A percentile compares a stretch with the other conserved stretches of the same genome.
phyloP scores from a whole-genome alignment of 2,797 vertebrate genomes.

The Argyrosomus regius region DNA sequence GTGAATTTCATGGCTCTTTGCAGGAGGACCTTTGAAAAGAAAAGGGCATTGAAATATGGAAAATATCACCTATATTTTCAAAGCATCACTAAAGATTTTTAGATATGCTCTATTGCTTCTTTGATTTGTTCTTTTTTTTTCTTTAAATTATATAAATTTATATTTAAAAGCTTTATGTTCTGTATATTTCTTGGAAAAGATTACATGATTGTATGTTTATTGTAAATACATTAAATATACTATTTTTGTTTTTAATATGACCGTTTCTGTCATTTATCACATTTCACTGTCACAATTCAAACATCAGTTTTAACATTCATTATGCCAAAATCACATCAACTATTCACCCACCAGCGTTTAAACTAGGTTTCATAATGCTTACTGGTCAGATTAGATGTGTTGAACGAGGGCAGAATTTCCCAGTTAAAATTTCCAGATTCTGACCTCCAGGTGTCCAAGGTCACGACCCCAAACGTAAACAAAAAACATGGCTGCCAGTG shows the following conservation, averaged over 20 bases:
- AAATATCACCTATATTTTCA: slow-evolving; percentile 78
- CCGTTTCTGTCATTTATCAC: slow-evolving; percentile 1
- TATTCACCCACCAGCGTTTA: not conserved
- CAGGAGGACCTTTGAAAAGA: slow-evolving; percentile 59
- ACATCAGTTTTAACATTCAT: slow-evolving; percentile 1
- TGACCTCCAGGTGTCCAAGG: no score
- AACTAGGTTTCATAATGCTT: slow-evolving; percentile 2
- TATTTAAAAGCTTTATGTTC: slow-evolving; percentile 80
- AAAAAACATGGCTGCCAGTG: no score
- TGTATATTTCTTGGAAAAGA: slow-evolving; percentile 80
- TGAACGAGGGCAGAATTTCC: no score
- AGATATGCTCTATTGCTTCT: slow-evolving; percentile 72
- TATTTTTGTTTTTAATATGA: slow-evolving; percentile 83
- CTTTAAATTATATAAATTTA: slow-evolving; percentile 72
- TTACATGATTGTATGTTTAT: slow-evolving; percentile 85
- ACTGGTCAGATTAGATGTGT: not conserved
- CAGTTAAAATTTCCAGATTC: no score
- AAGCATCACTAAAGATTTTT: slow-evolving; percentile 68
- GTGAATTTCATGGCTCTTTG: slow-evolving; percentile 67
- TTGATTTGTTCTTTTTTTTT: slow-evolving; percentile 55
- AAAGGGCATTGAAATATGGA: slow-evolving; percentile 70
- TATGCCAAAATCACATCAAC: slow-evolving; percentile 2
- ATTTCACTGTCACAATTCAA: slow-evolving; percentile 1
- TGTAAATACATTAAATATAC: slow-evolving; percentile 86
- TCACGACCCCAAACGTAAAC: no score